phyloP scores from a whole-genome alignment of 2,113 vertebrate genomes.

The Syngnathus scovelli region DNA sequence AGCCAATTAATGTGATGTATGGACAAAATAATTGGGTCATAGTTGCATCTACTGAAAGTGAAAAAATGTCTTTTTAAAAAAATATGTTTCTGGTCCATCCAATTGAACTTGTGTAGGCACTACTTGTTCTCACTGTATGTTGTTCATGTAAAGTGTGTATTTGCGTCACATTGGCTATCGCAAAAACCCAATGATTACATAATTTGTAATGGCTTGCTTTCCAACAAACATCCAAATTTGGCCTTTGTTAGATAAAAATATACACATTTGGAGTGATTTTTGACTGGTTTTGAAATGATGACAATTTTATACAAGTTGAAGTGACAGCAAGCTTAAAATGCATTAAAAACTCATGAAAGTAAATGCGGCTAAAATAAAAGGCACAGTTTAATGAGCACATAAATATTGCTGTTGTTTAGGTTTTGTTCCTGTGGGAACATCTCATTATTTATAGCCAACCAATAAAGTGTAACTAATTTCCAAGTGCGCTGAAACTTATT shows the following conservation, averaged over 20 bases:
- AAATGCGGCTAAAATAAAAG: background rate
- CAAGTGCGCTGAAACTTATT: background rate
- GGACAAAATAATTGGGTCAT: background rate
- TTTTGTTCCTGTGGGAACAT: background rate
- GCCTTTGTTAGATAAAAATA: background rate
- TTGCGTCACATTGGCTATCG: background rate
- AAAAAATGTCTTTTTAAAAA: background rate
- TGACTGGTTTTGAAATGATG: too few relatives aligned
- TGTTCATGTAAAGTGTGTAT: background rate
- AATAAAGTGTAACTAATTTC: background rate
- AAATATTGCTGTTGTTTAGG: background rate
- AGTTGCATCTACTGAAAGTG: background rate
- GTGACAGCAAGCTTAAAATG: background rate
- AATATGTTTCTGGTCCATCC: background rate
- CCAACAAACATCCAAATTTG: too few relatives aligned
- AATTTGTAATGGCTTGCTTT: background rate
- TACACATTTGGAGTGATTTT: background rate
- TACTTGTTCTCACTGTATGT: background rate
- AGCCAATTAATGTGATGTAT: background rate
- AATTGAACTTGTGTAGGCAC: background rate
- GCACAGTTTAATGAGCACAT: too few relatives aligned
- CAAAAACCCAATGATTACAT: background rate
- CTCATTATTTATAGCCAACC: background rate
- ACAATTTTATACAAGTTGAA: background rate
- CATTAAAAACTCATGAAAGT: too few relatives aligned